These are phyloP conservation scores for Anagrus nilaparvatae DNA, from an alignment of 1,140 invertebrate genomes.

Conservation along the genomic window DNA sequence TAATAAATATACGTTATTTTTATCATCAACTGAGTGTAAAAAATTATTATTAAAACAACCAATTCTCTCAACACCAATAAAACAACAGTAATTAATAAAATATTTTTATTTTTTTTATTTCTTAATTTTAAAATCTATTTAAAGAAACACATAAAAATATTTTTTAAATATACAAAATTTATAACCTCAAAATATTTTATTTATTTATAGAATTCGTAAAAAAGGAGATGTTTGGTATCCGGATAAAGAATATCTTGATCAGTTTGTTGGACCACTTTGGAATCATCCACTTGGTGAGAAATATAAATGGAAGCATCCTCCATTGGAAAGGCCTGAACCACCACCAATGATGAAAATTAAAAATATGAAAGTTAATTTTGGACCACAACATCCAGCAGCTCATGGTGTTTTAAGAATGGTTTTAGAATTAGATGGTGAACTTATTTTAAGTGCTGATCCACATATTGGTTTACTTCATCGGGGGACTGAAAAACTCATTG, in stretches of 20 bases:
- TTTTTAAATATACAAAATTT: too few relatives aligned
- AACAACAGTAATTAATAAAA: too few relatives aligned
- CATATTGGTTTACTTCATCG: slow-evolving; percentile 94
- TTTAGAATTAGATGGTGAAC: slow-evolving; percentile 89
- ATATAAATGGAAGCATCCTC: slow-evolving; percentile 47
- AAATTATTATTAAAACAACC: too few relatives aligned
- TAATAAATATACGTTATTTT: too few relatives aligned
- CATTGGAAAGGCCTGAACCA: slow-evolving; percentile 37
- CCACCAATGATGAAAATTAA: slow-evolving; percentile 59
- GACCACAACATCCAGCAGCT: slow-evolving; percentile 96
- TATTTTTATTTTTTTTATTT: too few relatives aligned
- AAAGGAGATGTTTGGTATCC: too few relatives aligned
- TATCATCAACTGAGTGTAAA: too few relatives aligned
- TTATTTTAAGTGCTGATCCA: slow-evolving; percentile 78
- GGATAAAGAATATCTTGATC: slow-evolving; percentile 60
- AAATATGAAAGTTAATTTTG: slow-evolving; percentile 91
- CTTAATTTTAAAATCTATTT: too few relatives aligned
- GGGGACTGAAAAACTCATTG: slow-evolving; percentile 95
- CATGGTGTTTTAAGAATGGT: slow-evolving; percentile 93
- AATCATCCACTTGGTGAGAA: slow-evolving; percentile 37
- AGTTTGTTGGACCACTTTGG: slow-evolving; percentile 57
- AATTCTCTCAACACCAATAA: too few relatives aligned
- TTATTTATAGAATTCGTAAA: too few relatives aligned
- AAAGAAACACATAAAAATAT: too few relatives aligned
- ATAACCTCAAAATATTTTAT: too few relatives aligned